A percentile compares a stretch with the other conserved stretches of the same genome.
phyloP scores from a whole-genome alignment of 2,888 invertebrate species.

The Pemphredon lugubris region DNA sequence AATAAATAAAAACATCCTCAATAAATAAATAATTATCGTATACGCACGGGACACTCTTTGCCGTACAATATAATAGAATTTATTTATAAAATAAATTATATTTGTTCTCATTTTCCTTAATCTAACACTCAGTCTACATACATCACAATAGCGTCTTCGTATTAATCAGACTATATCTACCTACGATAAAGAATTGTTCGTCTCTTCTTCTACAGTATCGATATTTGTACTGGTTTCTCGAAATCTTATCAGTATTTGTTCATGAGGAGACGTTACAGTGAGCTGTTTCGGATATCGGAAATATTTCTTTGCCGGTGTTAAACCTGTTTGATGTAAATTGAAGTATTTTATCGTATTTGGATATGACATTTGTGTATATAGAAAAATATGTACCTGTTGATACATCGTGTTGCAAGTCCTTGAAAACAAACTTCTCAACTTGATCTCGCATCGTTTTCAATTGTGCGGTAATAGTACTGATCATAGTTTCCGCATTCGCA shows the following conservation, averaged over 20 bases:
- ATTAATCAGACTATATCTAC: background rate
- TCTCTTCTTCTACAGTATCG: constrained; percentile 69
- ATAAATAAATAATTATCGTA: too few species aligned
- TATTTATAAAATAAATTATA: too few species aligned
- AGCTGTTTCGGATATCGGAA: constrained; percentile 86
- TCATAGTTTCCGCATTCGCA: constrained; percentile 63
- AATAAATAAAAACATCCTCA: too few species aligned
- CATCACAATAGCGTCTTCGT: too few species aligned
- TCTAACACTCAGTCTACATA: too few species aligned
- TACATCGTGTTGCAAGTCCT: constrained; percentile 80
- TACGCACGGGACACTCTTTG: too few species aligned
- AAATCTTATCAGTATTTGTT: constrained; percentile 85
- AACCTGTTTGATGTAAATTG: constrained; percentile 80
- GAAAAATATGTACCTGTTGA: constrained; percentile 81
- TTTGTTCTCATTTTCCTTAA: too few species aligned
- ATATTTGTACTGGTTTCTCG: constrained; percentile 74
- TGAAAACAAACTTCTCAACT: constrained; percentile 80
- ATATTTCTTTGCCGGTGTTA: constrained; percentile 86
- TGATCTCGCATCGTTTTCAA: constrained; percentile 77
- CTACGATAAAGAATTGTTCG: constrained; percentile 15
- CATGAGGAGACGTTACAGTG: constrained; percentile 87
- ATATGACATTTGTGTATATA: too few species aligned
- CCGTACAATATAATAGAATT: too few species aligned
- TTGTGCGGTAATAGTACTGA: constrained; percentile 72
- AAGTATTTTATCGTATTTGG: too few species aligned